Percentiles rank a stretch among this genome's conserved stretches.
Evolutionary conservation across 2,113 vertebrate genomes (phyloP).

Genomic region (Peromyscus californicus): DNA sequence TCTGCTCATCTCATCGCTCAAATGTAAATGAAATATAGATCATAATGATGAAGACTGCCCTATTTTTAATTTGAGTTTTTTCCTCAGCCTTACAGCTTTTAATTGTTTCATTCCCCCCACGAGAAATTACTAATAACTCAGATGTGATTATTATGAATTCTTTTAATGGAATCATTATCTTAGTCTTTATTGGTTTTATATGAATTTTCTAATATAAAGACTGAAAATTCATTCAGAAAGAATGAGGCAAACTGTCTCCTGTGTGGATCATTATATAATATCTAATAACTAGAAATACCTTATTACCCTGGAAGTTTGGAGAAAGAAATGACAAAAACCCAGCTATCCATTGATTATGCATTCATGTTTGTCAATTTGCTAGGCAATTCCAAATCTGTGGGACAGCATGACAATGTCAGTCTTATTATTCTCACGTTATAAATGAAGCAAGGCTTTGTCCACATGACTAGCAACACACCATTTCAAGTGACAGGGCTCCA

Average conservation of each 20-base stretch:
- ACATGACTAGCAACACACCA: neutral
- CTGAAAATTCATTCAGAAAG: conserved; percentile 40
- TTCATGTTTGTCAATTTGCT: neutral
- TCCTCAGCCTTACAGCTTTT: conserved; percentile 56
- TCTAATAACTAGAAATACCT: conserved; percentile 13
- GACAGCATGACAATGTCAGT: neutral
- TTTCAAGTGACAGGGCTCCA: neutral
- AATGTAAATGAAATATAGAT: conserved; percentile 80
- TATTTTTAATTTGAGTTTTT: conserved; percentile 66
- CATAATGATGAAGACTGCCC: conserved; percentile 71
- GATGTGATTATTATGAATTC: conserved; percentile 54
- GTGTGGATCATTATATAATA: neutral
- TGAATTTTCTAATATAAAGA: conserved; percentile 59
- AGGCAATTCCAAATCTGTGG: neutral
- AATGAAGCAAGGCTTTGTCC: neutral
- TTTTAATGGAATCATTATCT: conserved; percentile 56
- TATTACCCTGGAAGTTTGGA: conserved; percentile 32
- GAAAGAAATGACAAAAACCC: conserved; percentile 18
- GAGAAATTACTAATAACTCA: conserved; percentile 78
- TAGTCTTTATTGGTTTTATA: conserved; percentile 39
- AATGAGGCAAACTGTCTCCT: conserved; percentile 31
- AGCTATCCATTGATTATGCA: neutral
- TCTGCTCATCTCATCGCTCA: conserved; percentile 79
- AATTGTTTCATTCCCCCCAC: conserved; percentile 75
- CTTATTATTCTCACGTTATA: conserved; percentile 28